Percentiles rank a stretch among this genome's conserved stretches.
Evolutionary conservation across 2,797 vertebrate genomes (phyloP).

Genomic region (Echeneis naucrates): DNA sequence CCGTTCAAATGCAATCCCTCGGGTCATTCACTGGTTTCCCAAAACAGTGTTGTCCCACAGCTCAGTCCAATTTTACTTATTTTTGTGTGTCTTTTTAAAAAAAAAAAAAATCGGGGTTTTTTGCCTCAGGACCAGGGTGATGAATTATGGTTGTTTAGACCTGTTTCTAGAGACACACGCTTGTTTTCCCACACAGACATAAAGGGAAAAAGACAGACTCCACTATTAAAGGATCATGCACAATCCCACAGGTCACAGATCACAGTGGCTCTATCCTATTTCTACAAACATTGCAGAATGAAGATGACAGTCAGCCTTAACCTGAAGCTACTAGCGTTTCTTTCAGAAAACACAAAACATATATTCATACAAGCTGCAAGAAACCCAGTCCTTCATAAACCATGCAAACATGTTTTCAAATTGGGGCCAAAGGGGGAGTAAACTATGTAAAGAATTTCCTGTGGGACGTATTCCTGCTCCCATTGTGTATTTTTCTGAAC

Average conservation of each 20-base stretch:
- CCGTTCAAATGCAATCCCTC: slow-evolving; percentile 45
- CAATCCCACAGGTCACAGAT: slow-evolving; percentile 66
- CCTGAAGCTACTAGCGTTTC: slow-evolving; percentile 50
- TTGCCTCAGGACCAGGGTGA: slow-evolving; percentile 45
- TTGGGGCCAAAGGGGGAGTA: slow-evolving; percentile 47
- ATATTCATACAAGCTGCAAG: slow-evolving; percentile 43
- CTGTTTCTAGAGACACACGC: slow-evolving; percentile 38
- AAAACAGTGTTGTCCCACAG: slow-evolving; percentile 39
- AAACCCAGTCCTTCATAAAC: slow-evolving; percentile 41
- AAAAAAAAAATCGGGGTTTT: no score
- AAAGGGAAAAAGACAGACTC: slow-evolving; percentile 35
- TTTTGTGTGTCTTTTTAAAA: no score
- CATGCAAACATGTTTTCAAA: slow-evolving; percentile 57
- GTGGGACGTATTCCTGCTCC: slow-evolving; percentile 33
- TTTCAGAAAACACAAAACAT: slow-evolving; percentile 41
- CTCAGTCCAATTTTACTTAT: slow-evolving; percentile 38
- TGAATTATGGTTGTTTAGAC: slow-evolving; percentile 37
- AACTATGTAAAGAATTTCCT: slow-evolving; percentile 72
- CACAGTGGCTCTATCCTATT: slow-evolving; percentile 51
- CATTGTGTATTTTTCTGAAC: slow-evolving; percentile 20
- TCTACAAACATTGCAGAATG: slow-evolving; percentile 58
- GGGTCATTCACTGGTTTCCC: slow-evolving; percentile 46
- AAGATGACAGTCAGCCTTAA: slow-evolving; percentile 58
- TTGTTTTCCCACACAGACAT: slow-evolving; percentile 47
- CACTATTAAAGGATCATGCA: slow-evolving; percentile 27